Conservation (phyloP, 2,113 vertebrate species). For the Pseudopipra pipra region DNA sequence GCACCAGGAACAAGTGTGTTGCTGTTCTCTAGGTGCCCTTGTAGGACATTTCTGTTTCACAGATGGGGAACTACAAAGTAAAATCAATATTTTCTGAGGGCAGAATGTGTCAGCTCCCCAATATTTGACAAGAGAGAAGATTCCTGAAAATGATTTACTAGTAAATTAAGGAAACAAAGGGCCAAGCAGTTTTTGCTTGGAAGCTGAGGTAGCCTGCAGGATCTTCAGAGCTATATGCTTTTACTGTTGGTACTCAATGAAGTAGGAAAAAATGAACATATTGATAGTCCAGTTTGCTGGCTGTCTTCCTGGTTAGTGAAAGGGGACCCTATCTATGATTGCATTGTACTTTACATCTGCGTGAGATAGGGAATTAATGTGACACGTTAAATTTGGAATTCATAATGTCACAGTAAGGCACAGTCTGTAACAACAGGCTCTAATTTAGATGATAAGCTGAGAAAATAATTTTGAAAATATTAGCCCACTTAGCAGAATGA, state of each 20-base stretch:
- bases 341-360: background rate
- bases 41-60: background rate
- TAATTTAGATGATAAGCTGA: background rate
- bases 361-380: background rate
- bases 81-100: background rate
- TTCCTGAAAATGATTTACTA: background rate
- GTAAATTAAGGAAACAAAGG: background rate
- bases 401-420: background rate
- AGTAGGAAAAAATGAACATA: background rate
- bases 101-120: background rate
- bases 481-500: background rate
- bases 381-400: background rate
- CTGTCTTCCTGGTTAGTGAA: background rate
- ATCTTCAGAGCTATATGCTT: background rate
- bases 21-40: background rate
- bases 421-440: background rate
- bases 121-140: background rate
- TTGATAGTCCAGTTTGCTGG: background rate
- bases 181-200: background rate
- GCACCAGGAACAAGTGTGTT: background rate
- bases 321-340: background rate
- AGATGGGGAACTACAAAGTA: background rate
- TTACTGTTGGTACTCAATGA: background rate
- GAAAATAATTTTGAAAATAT: background rate
- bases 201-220: background rate